A percentile compares a stretch with the other conserved stretches of the same genome.
Conservation (phyloP, 1,140 invertebrate species). For the Tetramorium parvispinum region DNA sequence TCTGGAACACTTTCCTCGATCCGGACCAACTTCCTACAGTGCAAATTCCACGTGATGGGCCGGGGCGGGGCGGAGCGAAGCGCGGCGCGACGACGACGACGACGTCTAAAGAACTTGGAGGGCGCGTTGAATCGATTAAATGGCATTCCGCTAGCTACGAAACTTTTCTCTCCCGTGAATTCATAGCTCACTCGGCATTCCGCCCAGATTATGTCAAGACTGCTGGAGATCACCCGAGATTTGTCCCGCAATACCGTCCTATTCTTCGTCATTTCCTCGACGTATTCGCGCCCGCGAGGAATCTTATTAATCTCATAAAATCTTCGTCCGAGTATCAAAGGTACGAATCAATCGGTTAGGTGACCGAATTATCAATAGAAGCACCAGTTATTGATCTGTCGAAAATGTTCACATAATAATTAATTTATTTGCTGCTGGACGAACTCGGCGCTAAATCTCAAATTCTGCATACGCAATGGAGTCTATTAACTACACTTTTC, state of each 20-base stretch:
- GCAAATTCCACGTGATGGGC: constrained; percentile 60
- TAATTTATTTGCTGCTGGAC: constrained; percentile 11
- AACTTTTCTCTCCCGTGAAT: constrained; percentile 76
- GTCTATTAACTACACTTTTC: constrained; percentile 22
- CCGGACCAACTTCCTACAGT: constrained; percentile 71
- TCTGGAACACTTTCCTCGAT: constrained; percentile 63
- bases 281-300: not conserved
- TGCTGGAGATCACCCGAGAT: constrained; percentile 43
- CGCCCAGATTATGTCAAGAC: constrained; percentile 59
- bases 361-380: not conserved
- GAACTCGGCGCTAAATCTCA: constrained; percentile 6
- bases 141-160: constrained; percentile 77
- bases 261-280: not conserved
- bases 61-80: not conserved
- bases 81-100: constrained; percentile 21
- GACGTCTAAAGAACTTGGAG: constrained; percentile 70
- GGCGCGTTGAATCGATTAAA: constrained; percentile 80
- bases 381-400: not conserved
- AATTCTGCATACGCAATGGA: constrained; percentile 2
- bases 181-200: constrained; percentile 71
- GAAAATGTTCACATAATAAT: constrained; percentile 8
- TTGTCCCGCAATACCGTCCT: constrained; percentile 41
- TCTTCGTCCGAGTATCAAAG: constrained; percentile 20
- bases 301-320: constrained; percentile 7
- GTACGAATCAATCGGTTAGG: not conserved